A percentile compares a stretch with the other conserved stretches of the same genome.
phyloP scores from a whole-genome alignment of 1,140 invertebrate species.

The Pogonomyrmex californicus region DNA sequence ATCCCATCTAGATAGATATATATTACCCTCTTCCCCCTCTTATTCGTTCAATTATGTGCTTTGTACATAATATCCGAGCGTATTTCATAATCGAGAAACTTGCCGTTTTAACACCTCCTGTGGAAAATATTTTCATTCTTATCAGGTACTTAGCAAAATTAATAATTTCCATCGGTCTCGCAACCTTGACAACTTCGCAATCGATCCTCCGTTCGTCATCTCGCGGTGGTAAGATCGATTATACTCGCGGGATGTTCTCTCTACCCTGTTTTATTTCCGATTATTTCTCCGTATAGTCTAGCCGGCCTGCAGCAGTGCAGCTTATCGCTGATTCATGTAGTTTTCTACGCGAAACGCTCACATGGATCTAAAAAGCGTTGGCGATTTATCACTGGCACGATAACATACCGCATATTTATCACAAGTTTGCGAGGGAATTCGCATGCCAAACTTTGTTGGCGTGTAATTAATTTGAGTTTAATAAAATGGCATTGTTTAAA shows the following conservation, averaged over 20 bases:
- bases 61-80: conserved; percentile 14
- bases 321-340: conserved; percentile 59
- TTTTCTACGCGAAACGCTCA: conserved; percentile 33
- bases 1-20: conserved; percentile 53
- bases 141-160: conserved; percentile 52
- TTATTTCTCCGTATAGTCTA: conserved; percentile 42
- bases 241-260: not conserved
- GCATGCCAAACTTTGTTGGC: conserved; percentile 35
- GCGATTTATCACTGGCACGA: conserved; percentile 43
- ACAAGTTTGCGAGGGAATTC: conserved; percentile 26
- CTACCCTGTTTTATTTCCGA: conserved; percentile 18
- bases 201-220: conserved; percentile 35
- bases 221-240: conserved; percentile 55
- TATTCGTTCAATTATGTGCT: conserved; percentile 63
- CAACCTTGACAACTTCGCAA: not conserved
- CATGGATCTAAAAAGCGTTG: conserved; percentile 32
- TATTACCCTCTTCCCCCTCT: not conserved
- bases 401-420: conserved; percentile 53
- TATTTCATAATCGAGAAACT: conserved; percentile 69
- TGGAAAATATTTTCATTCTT: conserved; percentile 7
- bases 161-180: conserved; percentile 19
- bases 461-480: conserved; percentile 51
- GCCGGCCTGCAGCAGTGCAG: not conserved
- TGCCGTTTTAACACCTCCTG: conserved; percentile 26
- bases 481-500: conserved; percentile 51